These are phyloP conservation scores for Hydroisotoma schaefferi DNA, from an alignment of 2,888 invertebrate species.

Conservation along the genomic window DNA sequence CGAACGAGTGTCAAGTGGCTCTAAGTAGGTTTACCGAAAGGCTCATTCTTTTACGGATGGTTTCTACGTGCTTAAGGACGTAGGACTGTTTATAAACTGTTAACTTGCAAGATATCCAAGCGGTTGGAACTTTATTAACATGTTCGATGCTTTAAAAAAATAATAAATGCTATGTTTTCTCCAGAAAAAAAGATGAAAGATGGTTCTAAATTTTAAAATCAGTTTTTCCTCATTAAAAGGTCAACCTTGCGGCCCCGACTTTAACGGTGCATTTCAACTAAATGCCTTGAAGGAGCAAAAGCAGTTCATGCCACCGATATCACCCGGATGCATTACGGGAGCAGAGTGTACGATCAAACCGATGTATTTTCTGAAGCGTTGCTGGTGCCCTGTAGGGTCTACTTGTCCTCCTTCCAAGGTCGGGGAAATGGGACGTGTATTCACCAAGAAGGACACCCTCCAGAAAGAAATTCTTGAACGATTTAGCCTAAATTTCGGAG, in stretches of 20 bases:
- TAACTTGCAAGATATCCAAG: no score
- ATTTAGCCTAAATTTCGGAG: constrained; percentile 7
- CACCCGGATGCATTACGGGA: constrained; percentile 13
- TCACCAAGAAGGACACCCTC: no score
- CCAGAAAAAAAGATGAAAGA: no score
- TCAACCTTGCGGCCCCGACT: constrained; percentile 14
- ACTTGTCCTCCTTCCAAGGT: not conserved
- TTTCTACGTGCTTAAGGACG: no score
- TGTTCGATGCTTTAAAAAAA: no score
- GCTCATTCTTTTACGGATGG: constrained; percentile 9
- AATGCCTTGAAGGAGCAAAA: constrained; percentile 19
- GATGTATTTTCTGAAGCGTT: constrained; percentile 20
- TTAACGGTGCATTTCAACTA: constrained; percentile 15
- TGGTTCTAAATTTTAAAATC: no score
- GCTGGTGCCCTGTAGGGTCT: constrained; percentile 16
- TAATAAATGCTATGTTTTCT: no score
- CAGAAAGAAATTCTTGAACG: not conserved
- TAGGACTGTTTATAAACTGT: no score
- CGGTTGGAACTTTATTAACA: no score
- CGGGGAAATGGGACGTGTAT: not conserved
- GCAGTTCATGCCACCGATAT: constrained; percentile 15
- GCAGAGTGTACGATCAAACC: constrained; percentile 12
- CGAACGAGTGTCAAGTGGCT: not conserved
- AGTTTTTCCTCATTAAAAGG: no score
- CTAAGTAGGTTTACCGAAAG: constrained; percentile 6